Conservation (phyloP, 2,888 invertebrate genomes). For the Drosophila mercatorum region DNA sequence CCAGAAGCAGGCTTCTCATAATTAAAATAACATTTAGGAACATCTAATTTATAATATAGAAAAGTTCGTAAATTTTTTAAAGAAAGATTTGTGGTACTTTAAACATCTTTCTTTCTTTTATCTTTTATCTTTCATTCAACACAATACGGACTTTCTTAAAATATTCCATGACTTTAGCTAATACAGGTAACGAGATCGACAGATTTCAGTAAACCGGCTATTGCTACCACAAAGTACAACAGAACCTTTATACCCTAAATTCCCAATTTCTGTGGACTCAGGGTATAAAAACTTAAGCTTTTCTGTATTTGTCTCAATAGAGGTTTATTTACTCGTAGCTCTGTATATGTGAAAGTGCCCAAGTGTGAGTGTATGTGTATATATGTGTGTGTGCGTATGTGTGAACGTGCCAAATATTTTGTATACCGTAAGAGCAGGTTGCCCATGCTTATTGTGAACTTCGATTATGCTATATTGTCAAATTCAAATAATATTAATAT, state of each 20-base stretch:
- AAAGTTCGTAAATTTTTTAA: too few species aligned
- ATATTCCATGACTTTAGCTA: neutral
- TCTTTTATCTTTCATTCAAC: too few species aligned
- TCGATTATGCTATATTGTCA: neutral
- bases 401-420: conserved; percentile 16
- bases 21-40: too few species aligned
- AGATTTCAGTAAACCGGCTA: too few species aligned
- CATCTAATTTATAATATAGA: too few species aligned
- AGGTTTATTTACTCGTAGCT: conserved; percentile 26
- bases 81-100: too few species aligned
- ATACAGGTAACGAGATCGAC: neutral
- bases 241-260: neutral
- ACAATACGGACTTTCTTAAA: neutral
- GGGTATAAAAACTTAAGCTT: neutral
- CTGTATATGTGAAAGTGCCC: neutral
- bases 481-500: neutral
- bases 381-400: neutral
- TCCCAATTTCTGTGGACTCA: neutral
- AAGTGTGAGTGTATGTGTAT: neutral
- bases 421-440: conserved; percentile 42
- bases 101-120: too few species aligned
- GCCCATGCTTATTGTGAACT: neutral
- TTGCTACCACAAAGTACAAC: neutral
- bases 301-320: conserved; percentile 31
- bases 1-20: too few species aligned